A percentile compares a stretch with the other conserved stretches of the same genome.
These are phyloP conservation scores for Lagocephalus sceleratus DNA, from an alignment of 2,797 vertebrate genomes.

Conservation along the genomic window DNA sequence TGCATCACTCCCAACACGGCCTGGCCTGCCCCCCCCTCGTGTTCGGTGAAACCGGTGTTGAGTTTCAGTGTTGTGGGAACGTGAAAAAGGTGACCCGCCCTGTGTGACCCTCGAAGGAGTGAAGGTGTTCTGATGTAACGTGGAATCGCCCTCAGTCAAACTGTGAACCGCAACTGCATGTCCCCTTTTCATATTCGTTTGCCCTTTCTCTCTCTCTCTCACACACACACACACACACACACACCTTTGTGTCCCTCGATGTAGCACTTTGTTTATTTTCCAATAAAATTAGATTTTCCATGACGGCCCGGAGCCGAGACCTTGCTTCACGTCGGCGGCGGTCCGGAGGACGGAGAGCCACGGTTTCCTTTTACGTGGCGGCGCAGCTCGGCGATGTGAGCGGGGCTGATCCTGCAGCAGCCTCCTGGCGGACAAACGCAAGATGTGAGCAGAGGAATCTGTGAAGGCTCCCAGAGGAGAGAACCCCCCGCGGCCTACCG, in stretches of 20 bases:
- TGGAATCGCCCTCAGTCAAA: slow-evolving; percentile 28
- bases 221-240: slow-evolving; percentile 14
- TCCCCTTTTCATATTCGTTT: slow-evolving; percentile 41
- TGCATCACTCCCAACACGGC: slow-evolving; percentile 13
- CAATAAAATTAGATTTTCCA: slow-evolving; percentile 67
- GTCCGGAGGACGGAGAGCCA: slow-evolving; percentile 1
- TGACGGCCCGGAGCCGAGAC: slow-evolving; percentile 5
- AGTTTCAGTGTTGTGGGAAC: slow-evolving; percentile 45
- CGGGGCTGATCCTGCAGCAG: slow-evolving; percentile 74
- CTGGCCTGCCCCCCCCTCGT: slow-evolving; percentile 9
- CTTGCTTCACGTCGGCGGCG: neutral
- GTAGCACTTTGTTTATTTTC: slow-evolving; percentile 59
- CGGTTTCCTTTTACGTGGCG: slow-evolving; percentile 39
- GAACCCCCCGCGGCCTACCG: slow-evolving; percentile 49
- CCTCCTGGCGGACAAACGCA: slow-evolving; percentile 66
- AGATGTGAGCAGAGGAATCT: too few species aligned
- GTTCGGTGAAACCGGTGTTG: slow-evolving; percentile 34
- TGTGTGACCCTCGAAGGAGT: slow-evolving; percentile 3
- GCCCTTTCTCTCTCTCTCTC: too few species aligned
- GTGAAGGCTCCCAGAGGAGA: neutral
- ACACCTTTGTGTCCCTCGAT: slow-evolving; percentile 39
- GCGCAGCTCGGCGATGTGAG: slow-evolving; percentile 65
- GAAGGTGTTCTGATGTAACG: slow-evolving; percentile 30
- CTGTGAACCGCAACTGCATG: slow-evolving; percentile 43
- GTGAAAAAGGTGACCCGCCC: too few species aligned